A percentile compares a stretch with the other conserved stretches of the same genome.
These are phyloP conservation scores for Scalopus aquaticus DNA, from an alignment of 2,113 vertebrate species.

Conservation along the genomic window DNA sequence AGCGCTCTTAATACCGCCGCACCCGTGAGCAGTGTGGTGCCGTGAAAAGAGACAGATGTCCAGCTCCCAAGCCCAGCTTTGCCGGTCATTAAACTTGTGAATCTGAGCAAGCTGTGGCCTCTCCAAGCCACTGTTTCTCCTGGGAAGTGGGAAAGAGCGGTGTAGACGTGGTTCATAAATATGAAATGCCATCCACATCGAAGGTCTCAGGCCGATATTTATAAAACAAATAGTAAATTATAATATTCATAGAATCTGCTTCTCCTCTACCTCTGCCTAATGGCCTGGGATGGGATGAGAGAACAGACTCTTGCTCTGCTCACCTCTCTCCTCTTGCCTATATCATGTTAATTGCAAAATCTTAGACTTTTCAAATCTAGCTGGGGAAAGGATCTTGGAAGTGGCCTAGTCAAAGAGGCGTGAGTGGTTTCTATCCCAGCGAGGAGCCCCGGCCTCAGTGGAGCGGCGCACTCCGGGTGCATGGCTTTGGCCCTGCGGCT, in stretches of 20 bases:
- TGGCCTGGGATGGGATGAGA: background rate
- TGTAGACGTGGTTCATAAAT: background rate
- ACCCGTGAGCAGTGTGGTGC: accelerated
- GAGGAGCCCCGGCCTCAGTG: background rate
- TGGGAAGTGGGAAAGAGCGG: background rate
- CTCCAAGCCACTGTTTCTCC: background rate
- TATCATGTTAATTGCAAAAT: background rate
- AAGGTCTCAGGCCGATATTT: background rate
- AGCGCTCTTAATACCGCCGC: background rate
- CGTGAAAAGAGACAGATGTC: background rate
- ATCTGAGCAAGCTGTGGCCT: background rate
- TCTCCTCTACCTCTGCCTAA: background rate
- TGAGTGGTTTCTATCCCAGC: background rate
- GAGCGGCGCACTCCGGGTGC: accelerated
- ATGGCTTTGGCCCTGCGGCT: background rate
- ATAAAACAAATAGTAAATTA: background rate
- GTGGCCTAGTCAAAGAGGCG: background rate
- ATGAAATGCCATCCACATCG: background rate
- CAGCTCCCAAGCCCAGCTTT: background rate
- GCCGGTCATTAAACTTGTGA: background rate
- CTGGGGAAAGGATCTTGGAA: background rate
- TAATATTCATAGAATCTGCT: too few species aligned
- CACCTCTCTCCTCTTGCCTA: background rate
- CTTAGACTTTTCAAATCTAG: background rate
- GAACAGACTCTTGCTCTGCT: background rate